Percentiles rank a stretch among this genome's conserved stretches.
phyloP scores from a whole-genome alignment of 30 jellyfish, hydroid and myxozoan species.

The Aurelia aurita region DNA sequence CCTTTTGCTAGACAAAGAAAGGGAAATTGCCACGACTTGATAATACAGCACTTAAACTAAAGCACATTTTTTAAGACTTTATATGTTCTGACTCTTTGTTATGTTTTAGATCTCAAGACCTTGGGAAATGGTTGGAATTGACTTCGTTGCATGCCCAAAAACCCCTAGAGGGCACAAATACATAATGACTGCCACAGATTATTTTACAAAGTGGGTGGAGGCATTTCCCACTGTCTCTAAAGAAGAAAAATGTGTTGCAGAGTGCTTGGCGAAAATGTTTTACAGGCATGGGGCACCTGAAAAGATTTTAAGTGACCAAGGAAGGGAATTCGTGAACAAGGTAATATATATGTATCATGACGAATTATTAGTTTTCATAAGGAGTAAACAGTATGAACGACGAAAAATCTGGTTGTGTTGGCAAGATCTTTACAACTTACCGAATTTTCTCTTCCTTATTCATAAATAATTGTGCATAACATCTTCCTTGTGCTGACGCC shows the following conservation, averaged over 20 bases:
- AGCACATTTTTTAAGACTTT: no score
- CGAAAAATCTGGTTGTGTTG: neutral
- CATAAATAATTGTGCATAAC: no score
- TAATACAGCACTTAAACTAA: no score
- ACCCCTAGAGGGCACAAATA: constrained; percentile 43
- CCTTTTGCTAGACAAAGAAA: no score
- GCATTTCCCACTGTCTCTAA: constrained; percentile 34
- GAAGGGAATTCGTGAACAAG: constrained; percentile 67
- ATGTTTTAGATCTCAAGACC: no score
- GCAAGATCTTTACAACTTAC: neutral
- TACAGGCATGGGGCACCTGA: constrained; percentile 69
- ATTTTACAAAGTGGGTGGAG: constrained; percentile 78
- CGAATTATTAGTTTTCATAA: neutral
- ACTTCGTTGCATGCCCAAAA: neutral
- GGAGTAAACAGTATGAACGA: neutral
- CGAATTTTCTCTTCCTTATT: no score
- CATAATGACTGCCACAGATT: constrained; percentile 43
- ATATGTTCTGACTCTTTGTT: no score
- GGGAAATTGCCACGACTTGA: no score
- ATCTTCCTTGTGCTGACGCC: no score
- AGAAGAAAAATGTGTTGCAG: constrained; percentile 56
- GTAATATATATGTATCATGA: neutral
- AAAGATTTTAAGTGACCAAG: constrained; percentile 59
- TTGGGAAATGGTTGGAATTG: no score
- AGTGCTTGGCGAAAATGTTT: constrained; percentile 46